Evolutionary conservation across 2,888 invertebrate genomes (phyloP), one percentile per base, ranked within the genome.

Genomic region (Idaea straminata): DNA sequence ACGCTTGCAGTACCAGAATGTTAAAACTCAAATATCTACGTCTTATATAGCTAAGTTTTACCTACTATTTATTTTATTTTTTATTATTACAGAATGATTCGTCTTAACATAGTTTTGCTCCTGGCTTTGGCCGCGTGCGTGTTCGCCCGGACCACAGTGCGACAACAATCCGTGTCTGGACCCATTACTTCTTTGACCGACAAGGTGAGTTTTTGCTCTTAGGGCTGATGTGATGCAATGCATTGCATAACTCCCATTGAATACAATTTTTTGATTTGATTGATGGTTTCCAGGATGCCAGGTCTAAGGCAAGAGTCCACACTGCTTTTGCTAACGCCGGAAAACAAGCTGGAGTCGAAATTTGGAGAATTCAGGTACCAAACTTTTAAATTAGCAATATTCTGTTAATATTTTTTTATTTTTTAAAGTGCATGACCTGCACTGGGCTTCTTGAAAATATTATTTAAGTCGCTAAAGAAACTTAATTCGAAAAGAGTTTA

Each of bases 281-380:
- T n/a, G n/a, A n/a, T n/a, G 10, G 13, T 7, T 81, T 82, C 10
- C 76, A 92, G 92, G 91, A 92, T 79, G 89, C 89, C 0, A 79
- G 84, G 35, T 75, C 69, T 5, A 92, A 92, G 59, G 92, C 92
- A 0, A 81, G 81, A 15, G 83, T 93, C 60, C 94, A 95, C 74
- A 91, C 96, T 61, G 96, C 96, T 0, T 97, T 97, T 81, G 94
- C 94, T 62, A 95, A 94, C 72, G 96, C 96, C 47, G 97, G 97
- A 1, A 92, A 93, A 70, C 87, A 90, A 25, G 94, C 95, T 6
- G 97, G 97, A 0, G 80, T 96, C 0, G 95, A 96, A 84, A 94
- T 96, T 61, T 97, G 97, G 97, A 94, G 97, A 82, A 95, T 97
- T 69, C 95, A 97, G 94, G 97, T 97, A 85, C 92, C 91, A 61